These are phyloP conservation scores for Hydrochoerus hydrochaeris DNA, from an alignment of 2,113 vertebrate genomes.

Conservation along the genomic window DNA sequence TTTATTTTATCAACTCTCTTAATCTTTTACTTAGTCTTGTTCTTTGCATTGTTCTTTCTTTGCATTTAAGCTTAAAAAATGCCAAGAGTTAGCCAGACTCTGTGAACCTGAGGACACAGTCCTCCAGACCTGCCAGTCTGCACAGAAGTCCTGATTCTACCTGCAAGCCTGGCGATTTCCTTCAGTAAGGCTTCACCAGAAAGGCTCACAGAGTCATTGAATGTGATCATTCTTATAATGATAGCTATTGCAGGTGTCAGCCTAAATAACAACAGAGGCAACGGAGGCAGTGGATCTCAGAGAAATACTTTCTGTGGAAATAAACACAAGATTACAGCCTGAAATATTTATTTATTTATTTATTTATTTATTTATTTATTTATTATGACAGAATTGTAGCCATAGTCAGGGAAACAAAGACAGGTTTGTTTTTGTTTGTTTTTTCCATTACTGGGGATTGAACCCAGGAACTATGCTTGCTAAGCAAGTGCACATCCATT, in stretches of 20 bases:
- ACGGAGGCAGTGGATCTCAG: background rate
- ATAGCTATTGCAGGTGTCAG: background rate
- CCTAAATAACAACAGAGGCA: background rate
- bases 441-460: too few relatives aligned
- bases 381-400: too few relatives aligned
- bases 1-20: background rate
- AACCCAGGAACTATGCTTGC: too few relatives aligned
- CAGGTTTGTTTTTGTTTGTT: too few relatives aligned
- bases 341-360: too few relatives aligned
- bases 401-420: too few relatives aligned
- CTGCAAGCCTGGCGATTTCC: background rate
- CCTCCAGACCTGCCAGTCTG: background rate
- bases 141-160: background rate
- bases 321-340: background rate
- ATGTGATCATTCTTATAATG: background rate
- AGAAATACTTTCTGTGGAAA: background rate
- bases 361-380: too few relatives aligned
- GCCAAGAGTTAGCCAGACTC: background rate
- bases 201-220: background rate
- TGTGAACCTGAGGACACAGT: background rate
- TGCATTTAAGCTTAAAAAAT: background rate
- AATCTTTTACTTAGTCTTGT: background rate
- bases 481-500: too few relatives aligned
- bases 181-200: background rate
- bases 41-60: background rate